Evolutionary conservation across 2,113 vertebrate species (phyloP).

Genomic region (Pedetes capensis): DNA sequence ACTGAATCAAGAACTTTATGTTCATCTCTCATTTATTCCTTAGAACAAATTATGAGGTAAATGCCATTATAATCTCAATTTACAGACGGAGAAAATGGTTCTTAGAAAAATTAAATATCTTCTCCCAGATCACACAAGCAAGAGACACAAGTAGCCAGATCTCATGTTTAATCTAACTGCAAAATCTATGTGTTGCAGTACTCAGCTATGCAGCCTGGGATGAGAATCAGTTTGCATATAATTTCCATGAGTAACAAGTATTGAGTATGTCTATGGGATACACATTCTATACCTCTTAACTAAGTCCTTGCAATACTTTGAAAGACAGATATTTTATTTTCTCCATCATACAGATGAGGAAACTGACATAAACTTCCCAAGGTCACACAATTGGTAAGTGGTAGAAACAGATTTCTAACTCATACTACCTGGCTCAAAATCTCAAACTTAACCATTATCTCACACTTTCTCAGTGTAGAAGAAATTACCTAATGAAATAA

Average conservation of each 20-base stretch:
- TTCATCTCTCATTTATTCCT: neutral
- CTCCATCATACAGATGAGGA: neutral
- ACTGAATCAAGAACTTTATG: neutral
- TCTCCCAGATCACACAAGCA: neutral
- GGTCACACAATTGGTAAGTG: neutral
- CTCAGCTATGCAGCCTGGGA: neutral
- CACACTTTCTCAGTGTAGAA: neutral
- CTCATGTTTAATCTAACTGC: neutral
- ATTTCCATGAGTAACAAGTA: neutral
- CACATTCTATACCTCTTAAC: neutral
- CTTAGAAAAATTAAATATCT: neutral
- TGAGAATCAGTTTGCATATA: neutral
- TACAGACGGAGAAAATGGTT: neutral
- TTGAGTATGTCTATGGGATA: neutral
- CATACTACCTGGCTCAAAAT: neutral
- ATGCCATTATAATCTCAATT: neutral
- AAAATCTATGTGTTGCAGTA: neutral
- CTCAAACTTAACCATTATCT: neutral
- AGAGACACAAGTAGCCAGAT: neutral
- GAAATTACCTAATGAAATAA: neutral
- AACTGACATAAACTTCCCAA: neutral
- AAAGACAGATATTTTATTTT: neutral
- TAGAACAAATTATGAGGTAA: neutral
- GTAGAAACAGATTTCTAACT: neutral
- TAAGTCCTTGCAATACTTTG: neutral